Evolutionary conservation across 2,888 invertebrate genomes (phyloP).

Genomic region (Nemurella pictetii): DNA sequence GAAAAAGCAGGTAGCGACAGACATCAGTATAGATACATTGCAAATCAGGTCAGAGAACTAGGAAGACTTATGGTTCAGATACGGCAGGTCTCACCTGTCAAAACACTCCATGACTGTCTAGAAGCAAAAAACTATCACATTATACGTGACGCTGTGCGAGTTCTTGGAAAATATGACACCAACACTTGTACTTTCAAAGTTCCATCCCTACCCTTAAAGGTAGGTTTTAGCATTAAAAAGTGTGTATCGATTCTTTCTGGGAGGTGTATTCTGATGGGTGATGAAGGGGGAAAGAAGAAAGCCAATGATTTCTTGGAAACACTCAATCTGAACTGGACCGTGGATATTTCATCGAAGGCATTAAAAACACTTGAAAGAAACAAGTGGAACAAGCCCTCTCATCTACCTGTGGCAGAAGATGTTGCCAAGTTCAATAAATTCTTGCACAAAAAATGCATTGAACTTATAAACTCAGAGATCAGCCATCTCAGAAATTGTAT

Average conservation of each 20-base stretch:
- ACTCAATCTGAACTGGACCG: background rate
- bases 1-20: background rate
- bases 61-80: background rate
- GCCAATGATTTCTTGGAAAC: background rate
- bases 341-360: background rate
- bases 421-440: background rate
- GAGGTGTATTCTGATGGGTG: background rate
- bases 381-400: constrained; percentile 1
- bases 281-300: background rate
- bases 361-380: background rate
- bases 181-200: background rate
- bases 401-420: background rate
- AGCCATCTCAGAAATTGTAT: background rate
- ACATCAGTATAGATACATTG: background rate
- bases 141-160: background rate
- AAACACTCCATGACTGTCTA: background rate
- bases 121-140: background rate
- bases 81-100: background rate
- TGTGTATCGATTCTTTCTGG: background rate
- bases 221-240: background rate
- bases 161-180: background rate
- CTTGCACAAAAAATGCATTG: background rate
- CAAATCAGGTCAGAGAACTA: background rate
- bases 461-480: background rate
- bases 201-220: background rate